Base-by-base conservation (phyloP, 2,888 invertebrate genomes). In the Halocaridina rubra region DNA sequence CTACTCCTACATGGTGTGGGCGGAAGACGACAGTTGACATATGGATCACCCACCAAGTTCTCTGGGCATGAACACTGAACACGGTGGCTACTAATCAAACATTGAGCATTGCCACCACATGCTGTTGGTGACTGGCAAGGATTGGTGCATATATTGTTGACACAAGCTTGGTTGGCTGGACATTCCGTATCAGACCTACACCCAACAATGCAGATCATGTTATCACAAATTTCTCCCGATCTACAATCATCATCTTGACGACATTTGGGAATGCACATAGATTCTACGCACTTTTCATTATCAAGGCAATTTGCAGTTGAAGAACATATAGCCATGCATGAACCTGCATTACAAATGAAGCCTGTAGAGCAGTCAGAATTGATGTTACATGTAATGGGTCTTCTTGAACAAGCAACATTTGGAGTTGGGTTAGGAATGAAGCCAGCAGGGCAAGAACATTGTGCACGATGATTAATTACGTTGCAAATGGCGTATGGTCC, bases 401-500 rank as follows among this genome's bases (percentile, higher is more conserved):
- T 93, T 89, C 97, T 93, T 0, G 96, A 94, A 90, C 97, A 97
- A 0, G 96, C 97, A 46, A 97, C 94, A 90, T 96, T 96, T 0
- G 97, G 95, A 1, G 96, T 95, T 74, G 97, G 97, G 91, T 96
- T 97, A 13, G 97, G 95, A 89, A 97, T 96, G 90, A 97, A 97
- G 59, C 96, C 96, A 78, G 93, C 92, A 0, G 96, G 96, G 89
- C 97, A 96, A 94, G 27, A 91, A 90, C 97, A 97, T 67, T 93
- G 91, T 88, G 95, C 95, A 86, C 92, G 92, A 90, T 97, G 96
- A 89, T 95, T 93, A 87, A 92, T 96, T 24, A 94, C 86, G 19
- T 88, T 86, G 74, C 90, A 90, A 16, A 88, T 82, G 13, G 89
- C 89, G 74, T 89, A 89, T 22, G 89, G 89, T 1, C 90, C 90